Percentiles rank a stretch among this genome's conserved stretches.
Evolutionary conservation across 1,140 invertebrate genomes (phyloP).

Genomic region (Oedothorax gibbosus): DNA sequence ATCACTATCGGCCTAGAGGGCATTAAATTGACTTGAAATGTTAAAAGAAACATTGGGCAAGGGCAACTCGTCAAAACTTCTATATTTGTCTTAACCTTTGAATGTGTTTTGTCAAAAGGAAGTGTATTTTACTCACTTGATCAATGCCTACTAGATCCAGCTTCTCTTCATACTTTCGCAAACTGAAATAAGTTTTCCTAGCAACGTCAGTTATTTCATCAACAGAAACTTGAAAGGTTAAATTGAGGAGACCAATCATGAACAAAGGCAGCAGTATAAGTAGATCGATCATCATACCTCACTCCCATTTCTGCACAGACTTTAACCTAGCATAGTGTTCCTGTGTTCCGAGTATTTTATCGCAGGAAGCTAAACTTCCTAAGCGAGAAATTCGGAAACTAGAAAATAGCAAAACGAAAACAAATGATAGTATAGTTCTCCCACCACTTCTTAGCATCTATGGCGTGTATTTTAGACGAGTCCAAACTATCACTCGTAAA

Average conservation of each 20-base stretch:
- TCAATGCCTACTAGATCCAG: neutral
- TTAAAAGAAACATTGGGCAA: no score
- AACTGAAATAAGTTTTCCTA: conserved; percentile 14
- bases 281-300: conserved; percentile 17
- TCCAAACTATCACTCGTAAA: no score
- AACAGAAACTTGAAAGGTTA: conserved; percentile 38
- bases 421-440: no score
- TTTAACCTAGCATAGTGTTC: neutral
- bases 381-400: neutral
- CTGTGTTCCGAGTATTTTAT: neutral
- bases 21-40: no score
- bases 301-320: neutral
- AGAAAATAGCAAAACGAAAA: neutral
- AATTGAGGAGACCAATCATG: conserved; percentile 17
- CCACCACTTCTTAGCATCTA: no score
- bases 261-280: conserved; percentile 23
- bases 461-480: no score
- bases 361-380: conserved; percentile 36
- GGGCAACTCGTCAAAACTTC: no score
- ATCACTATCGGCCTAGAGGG: no score
- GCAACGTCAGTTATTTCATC: conserved; percentile 26
- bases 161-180: conserved; percentile 24
- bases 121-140: neutral
- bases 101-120: no score
- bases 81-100: no score